Percentiles rank a stretch among this genome's conserved stretches.
Evolutionary conservation across 1,140 invertebrate genomes (phyloP).

Genomic region (Dendrolimus punctatus): DNA sequence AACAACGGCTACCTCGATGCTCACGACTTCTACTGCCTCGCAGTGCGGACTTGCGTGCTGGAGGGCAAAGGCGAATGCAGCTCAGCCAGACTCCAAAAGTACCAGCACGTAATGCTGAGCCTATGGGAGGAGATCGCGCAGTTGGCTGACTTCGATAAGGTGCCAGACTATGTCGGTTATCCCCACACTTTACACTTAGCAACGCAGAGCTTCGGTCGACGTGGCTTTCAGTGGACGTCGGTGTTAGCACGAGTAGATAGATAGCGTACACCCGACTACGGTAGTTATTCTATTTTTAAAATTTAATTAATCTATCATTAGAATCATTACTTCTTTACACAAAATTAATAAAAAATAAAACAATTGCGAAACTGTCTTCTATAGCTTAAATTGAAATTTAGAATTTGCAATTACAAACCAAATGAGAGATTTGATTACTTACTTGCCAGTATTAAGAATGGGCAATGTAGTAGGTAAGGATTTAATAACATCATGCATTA

Average conservation of each 20-base stretch:
- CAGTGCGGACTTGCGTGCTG: constrained; percentile 83
- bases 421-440: too few species aligned
- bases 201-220: constrained; percentile 24
- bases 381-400: too few species aligned
- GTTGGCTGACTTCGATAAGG: constrained; percentile 89
- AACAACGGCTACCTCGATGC: constrained; percentile 86
- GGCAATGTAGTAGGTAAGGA: too few species aligned
- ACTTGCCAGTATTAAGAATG: too few species aligned
- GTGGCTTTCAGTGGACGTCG: not conserved
- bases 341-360: too few species aligned
- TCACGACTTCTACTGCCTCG: constrained; percentile 87
- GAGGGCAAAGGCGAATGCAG: constrained; percentile 87
- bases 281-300: not conserved
- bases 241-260: not conserved
- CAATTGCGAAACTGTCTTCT: too few species aligned
- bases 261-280: not conserved
- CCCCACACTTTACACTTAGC: constrained; percentile 30
- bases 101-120: constrained; percentile 85
- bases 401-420: too few species aligned
- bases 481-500: too few species aligned
- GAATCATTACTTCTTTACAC: too few species aligned
- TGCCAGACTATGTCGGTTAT: constrained; percentile 72
- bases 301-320: too few species aligned
- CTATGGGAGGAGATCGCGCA: constrained; percentile 89
- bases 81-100: constrained; percentile 78